Base-by-base conservation (phyloP, 1,140 invertebrate species). In the Himalopsyche phryganea region DNA sequence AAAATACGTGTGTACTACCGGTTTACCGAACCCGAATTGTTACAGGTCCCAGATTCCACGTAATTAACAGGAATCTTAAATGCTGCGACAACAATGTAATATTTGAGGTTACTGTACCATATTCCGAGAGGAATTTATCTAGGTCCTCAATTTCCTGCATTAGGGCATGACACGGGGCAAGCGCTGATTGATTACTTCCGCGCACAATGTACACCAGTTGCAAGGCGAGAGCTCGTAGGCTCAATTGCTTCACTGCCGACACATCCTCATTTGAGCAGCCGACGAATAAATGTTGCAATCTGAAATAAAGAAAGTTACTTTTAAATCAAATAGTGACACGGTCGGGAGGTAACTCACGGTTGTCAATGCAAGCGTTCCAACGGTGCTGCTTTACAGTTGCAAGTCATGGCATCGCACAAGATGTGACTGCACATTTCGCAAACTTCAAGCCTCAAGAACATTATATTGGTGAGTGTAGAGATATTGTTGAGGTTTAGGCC, bases 261-360 rank as follows among this genome's bases (percentile, higher is more conserved):
- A 85, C 79, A 68, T 94, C 91, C 5, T 80, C 80, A 42, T 86
- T 82, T 23, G 81, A 85, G 18, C 94, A 77, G 0, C 89, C 90
- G 49, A 88, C 87, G 72, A 94, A 96, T 13, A 91, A 82, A 72
- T 92, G 86, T 68, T 92, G 88, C 20, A 96, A 74, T 66, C 83
- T 86, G 66, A 13, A 71, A 70, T 66, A 54, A 40, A 65, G 49
- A 7, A 66, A 50, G 14, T 1, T 10, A 50, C 1, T 11, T 41
- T 41, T 6, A 13, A n/a, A 44, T 44, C 19, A 13, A 44, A 9
- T 17, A 3, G 14, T 10, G n/a, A 13, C 9, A 1, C 41, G n/a
- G n/a, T n/a, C n/a, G n/a, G n/a, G n/a, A n/a, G n/a, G n/a, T n/a
- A n/a, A n/a, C n/a, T n/a, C n/a, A n/a, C n/a, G n/a, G n/a, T n/a